A percentile compares a stretch with the other conserved stretches of the same genome.
Conservation (phyloP, 2,888 invertebrate genomes). For the Petrolisthes manimaculis region DNA sequence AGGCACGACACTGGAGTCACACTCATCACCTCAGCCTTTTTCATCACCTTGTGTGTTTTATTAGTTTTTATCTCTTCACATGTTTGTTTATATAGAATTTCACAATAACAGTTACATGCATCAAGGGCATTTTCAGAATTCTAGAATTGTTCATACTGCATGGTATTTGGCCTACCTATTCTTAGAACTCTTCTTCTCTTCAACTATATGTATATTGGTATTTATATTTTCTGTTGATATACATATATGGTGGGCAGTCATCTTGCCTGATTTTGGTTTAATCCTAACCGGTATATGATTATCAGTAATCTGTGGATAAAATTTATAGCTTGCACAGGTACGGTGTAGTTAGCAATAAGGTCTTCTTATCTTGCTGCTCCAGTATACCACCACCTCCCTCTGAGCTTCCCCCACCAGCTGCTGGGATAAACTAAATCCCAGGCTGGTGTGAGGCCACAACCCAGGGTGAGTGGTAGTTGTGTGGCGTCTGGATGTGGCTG, state of each 20-base stretch:
- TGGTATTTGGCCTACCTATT: no score
- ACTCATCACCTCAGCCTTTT: conserved; percentile 51
- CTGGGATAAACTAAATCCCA: not conserved
- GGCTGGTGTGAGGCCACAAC: not conserved
- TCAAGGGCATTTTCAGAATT: no score
- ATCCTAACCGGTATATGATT: no score
- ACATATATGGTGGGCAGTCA: no score
- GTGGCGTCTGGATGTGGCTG: not conserved
- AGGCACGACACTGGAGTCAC: conserved; percentile 46
- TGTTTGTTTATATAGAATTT: conserved; percentile 6
- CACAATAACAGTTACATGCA: not conserved
- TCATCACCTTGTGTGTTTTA: conserved; percentile 34
- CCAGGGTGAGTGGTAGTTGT: not conserved
- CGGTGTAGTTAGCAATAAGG: not conserved
- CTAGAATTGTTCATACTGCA: no score
- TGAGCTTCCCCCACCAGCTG: not conserved
- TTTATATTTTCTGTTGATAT: no score
- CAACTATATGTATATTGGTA: no score
- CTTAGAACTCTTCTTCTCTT: no score
- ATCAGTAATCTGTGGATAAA: no score
- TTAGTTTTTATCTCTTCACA: conserved; percentile 6
- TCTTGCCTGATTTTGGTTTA: no score
- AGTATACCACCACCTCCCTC: not conserved
- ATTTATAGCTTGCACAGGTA: no score
- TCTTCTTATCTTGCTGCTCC: not conserved